A percentile compares a stretch with the other conserved stretches of the same genome.
phyloP scores from a whole-genome alignment of 2,888 invertebrate genomes.

The Pristionchus maxplancki region DNA sequence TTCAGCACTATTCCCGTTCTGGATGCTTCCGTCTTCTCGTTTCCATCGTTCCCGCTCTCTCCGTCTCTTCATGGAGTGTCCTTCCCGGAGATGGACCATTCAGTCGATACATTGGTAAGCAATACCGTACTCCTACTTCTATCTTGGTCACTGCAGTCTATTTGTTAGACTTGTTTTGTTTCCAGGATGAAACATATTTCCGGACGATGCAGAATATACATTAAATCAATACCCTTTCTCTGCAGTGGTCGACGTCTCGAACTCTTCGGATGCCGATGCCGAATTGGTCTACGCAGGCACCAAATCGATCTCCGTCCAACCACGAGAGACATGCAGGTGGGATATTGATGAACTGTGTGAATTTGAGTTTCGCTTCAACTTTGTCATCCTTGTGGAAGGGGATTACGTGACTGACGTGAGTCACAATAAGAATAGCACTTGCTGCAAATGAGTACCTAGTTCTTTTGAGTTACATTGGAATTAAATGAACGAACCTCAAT shows the following conservation, averaged over 20 bases:
- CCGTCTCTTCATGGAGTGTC: slow-evolving; percentile 75
- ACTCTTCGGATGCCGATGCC: slow-evolving; percentile 74
- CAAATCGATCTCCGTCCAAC: slow-evolving; percentile 71
- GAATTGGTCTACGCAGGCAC: slow-evolving; percentile 71
- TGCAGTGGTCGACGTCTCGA: slow-evolving; percentile 74
- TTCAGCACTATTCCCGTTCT: slow-evolving; percentile 65
- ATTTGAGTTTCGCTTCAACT: not conserved
- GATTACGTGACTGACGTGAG: not conserved
- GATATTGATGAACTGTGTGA: not conserved
- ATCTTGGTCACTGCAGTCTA: not conserved
- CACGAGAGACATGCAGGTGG: slow-evolving; percentile 74
- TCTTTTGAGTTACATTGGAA: too few relatives aligned
- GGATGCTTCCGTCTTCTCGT: slow-evolving; percentile 71
- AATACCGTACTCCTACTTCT: not conserved
- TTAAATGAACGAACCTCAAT: too few relatives aligned
- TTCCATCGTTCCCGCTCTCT: slow-evolving; percentile 75
- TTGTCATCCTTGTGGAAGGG: not conserved
- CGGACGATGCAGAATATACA: too few relatives aligned
- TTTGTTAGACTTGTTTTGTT: too few relatives aligned
- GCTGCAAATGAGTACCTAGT: too few relatives aligned
- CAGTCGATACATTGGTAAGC: slow-evolving; percentile 56
- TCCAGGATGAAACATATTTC: too few relatives aligned
- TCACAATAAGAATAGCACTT: too few relatives aligned
- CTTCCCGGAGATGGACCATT: slow-evolving; percentile 71
- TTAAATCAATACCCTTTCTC: too few relatives aligned